These are phyloP conservation scores for Apodemia duryi DNA, from an alignment of 2,888 invertebrate species.

Conservation along the genomic window DNA sequence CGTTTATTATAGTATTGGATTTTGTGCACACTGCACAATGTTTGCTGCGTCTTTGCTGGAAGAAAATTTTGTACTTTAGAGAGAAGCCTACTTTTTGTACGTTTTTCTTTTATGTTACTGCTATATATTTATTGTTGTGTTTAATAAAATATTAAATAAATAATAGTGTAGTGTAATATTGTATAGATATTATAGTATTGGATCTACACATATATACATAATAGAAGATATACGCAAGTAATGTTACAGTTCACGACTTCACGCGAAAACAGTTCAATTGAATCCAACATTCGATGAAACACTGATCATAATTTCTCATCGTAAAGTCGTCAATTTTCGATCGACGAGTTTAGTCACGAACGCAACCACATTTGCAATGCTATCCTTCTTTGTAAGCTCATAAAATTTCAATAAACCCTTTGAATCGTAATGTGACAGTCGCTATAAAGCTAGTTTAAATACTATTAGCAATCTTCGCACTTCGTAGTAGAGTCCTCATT, in stretches of 20 bases:
- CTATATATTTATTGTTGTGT: too few relatives aligned
- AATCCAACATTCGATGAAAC: slow-evolving; percentile 14
- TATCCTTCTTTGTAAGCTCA: slow-evolving; percentile 60
- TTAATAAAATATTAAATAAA: too few relatives aligned
- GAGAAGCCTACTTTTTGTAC: too few relatives aligned
- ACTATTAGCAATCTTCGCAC: slow-evolving; percentile 51
- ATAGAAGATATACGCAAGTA: not conserved
- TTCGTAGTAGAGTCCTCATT: slow-evolving; percentile 31
- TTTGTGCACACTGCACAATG: too few relatives aligned
- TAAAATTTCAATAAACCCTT: slow-evolving; percentile 74
- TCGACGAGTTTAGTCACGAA: slow-evolving; percentile 68
- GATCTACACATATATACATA: too few relatives aligned
- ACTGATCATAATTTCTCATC: slow-evolving; percentile 50
- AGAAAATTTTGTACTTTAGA: too few relatives aligned
- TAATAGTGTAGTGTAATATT: too few relatives aligned
- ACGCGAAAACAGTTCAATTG: slow-evolving; percentile 9
- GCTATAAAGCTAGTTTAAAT: slow-evolving; percentile 57
- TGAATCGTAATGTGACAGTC: slow-evolving; percentile 57
- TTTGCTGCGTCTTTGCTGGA: too few relatives aligned
- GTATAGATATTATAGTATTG: too few relatives aligned
- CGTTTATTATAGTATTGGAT: too few relatives aligned
- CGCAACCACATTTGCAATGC: slow-evolving; percentile 58
- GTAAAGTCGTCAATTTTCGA: slow-evolving; percentile 52
- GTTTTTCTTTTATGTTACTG: too few relatives aligned
- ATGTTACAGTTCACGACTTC: not conserved